Percentiles rank a stretch among this genome's conserved stretches.
Conservation (phyloP, 1,140 invertebrate genomes). For the Geopemphigus sp. region DNA sequence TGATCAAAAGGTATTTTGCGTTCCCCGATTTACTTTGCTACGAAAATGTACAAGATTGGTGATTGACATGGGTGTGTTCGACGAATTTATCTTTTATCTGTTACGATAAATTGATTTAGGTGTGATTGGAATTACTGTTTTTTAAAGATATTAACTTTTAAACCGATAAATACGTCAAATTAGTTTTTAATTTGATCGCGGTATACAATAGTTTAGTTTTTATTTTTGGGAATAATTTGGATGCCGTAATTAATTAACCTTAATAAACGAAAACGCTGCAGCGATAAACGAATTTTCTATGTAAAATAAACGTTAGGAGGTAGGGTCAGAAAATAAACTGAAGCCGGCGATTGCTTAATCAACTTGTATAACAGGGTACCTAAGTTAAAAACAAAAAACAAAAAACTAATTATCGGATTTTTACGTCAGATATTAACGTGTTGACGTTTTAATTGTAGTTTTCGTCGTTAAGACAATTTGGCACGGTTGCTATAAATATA, state of each 20-base stretch:
- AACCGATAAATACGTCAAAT: too few relatives aligned
- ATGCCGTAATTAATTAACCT: constrained; percentile 14
- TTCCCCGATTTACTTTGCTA: too few relatives aligned
- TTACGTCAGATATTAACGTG: neutral
- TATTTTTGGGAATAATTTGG: neutral
- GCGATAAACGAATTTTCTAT: neutral
- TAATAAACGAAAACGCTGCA: constrained; percentile 3
- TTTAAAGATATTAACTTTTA: too few relatives aligned
- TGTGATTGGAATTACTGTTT: too few relatives aligned
- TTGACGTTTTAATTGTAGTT: neutral
- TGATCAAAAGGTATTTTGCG: too few relatives aligned
- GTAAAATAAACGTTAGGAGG: neutral
- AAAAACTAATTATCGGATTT: constrained; percentile 20
- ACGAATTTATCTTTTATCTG: too few relatives aligned
- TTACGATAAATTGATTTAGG: too few relatives aligned
- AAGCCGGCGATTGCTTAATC: constrained; percentile 1
- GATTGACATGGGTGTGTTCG: too few relatives aligned
- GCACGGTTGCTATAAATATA: too few relatives aligned
- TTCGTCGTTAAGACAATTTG: neutral
- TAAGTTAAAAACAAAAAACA: too few relatives aligned
- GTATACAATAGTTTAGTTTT: neutral
- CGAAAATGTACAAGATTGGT: too few relatives aligned
- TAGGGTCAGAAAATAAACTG: neutral
- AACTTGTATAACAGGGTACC: constrained; percentile 10
- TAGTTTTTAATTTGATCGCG: neutral